These are phyloP conservation scores for Cosmia trapezina DNA, from an alignment of 2,888 invertebrate species.

Conservation along the genomic window DNA sequence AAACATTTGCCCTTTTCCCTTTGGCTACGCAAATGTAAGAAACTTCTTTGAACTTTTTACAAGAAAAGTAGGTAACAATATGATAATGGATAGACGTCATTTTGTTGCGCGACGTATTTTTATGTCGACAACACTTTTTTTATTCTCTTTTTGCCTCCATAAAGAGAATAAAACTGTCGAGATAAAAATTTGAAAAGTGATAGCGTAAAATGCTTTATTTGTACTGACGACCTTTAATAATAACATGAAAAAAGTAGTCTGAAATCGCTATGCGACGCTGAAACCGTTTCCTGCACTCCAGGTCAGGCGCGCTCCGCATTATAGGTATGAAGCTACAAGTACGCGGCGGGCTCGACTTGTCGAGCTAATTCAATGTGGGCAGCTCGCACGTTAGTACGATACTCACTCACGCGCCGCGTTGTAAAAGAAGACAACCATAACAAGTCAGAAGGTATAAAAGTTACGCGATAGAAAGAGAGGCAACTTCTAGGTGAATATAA, in stretches of 20 bases:
- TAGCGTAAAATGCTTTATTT: not conserved
- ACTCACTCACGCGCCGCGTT: too few relatives aligned
- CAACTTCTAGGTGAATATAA: too few relatives aligned
- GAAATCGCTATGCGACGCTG: not conserved
- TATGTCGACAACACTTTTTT: constrained; percentile 16
- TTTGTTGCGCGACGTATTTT: constrained; percentile 14
- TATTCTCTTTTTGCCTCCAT: not conserved
- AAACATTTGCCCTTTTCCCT: constrained; percentile 65
- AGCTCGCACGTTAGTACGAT: too few relatives aligned
- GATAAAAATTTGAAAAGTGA: constrained; percentile 30
- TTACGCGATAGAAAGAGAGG: too few relatives aligned
- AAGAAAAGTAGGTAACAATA: constrained; percentile 40
- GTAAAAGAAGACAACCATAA: too few relatives aligned
- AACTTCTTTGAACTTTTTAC: constrained; percentile 57
- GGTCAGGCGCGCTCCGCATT: too few relatives aligned
- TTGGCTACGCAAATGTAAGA: constrained; percentile 55
- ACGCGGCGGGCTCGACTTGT: not conserved
- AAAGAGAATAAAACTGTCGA: not conserved
- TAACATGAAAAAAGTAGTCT: not conserved
- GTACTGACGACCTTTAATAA: not conserved
- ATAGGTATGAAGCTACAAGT: too few relatives aligned
- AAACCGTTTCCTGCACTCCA: not conserved
- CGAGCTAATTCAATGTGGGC: too few relatives aligned
- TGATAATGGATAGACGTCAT: constrained; percentile 37
- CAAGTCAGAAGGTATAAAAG: too few relatives aligned